These are phyloP conservation scores for Rhyzopertha dominica DNA, from an alignment of 1,140 invertebrate genomes.

Conservation along the genomic window DNA sequence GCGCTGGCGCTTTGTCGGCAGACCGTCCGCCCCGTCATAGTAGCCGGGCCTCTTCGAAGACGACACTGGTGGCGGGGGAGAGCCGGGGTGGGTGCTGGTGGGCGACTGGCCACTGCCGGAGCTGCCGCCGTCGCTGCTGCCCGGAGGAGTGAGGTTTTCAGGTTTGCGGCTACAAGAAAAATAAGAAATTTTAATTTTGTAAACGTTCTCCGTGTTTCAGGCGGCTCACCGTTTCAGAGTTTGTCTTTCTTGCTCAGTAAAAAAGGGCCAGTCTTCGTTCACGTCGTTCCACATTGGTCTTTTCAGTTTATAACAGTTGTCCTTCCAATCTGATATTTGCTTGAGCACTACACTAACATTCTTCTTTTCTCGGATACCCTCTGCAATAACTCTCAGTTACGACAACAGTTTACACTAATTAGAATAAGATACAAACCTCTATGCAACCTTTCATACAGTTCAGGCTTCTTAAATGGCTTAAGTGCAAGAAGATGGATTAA, in stretches of 20 bases:
- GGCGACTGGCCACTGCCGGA: conserved; percentile 66
- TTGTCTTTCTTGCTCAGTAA: conserved; percentile 80
- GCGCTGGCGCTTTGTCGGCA: conserved; percentile 70
- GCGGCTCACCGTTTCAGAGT: conserved; percentile 74
- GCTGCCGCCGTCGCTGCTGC: conserved; percentile 72
- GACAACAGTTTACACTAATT: conserved; percentile 12
- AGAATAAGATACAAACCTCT: conserved; percentile 56
- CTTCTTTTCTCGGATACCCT: conserved; percentile 81
- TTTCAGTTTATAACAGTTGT: conserved; percentile 83
- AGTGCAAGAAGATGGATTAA: conserved; percentile 89
- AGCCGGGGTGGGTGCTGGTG: conserved; percentile 62
- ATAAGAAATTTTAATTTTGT: too few relatives aligned
- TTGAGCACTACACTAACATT: conserved; percentile 68
- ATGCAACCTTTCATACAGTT: conserved; percentile 72
- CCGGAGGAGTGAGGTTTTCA: conserved; percentile 80
- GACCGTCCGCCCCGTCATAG: conserved; percentile 55
- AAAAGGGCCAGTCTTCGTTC: conserved; percentile 90
- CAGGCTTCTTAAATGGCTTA: conserved; percentile 88
- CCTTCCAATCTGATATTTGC: conserved; percentile 72
- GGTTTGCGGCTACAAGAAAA: conserved; percentile 67
- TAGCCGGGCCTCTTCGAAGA: conserved; percentile 51
- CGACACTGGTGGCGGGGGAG: conserved; percentile 50
- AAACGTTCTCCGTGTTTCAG: too few relatives aligned
- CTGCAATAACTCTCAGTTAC: conserved; percentile 46
- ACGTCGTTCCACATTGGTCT: conserved; percentile 88